Percentiles rank a stretch among this genome's conserved stretches.
Evolutionary conservation across 2,888 invertebrate species (phyloP).

Genomic region (Dermolepida albohirtum): DNA sequence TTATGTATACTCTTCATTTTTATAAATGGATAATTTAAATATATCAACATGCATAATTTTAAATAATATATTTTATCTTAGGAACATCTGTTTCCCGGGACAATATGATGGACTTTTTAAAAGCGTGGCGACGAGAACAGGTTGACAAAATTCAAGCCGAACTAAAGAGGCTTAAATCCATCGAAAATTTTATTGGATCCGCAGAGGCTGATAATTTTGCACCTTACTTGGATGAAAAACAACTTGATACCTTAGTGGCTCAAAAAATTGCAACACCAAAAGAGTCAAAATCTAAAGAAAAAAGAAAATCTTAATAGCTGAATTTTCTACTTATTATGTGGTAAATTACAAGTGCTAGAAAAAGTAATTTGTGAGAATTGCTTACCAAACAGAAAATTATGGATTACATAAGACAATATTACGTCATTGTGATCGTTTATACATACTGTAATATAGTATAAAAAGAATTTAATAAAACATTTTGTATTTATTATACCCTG

Average conservation of each 20-base stretch:
- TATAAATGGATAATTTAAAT: background rate
- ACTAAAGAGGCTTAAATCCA: slow-evolving; percentile 57
- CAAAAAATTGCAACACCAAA: slow-evolving; percentile 20
- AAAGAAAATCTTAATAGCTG: slow-evolving; percentile 4
- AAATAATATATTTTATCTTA: slow-evolving; percentile 16
- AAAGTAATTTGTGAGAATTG: no score
- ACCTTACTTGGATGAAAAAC: slow-evolving; percentile 43
- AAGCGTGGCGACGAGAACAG: slow-evolving; percentile 59
- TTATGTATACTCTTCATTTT: slow-evolving; percentile 1
- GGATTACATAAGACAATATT: no score
- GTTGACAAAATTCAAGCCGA: slow-evolving; percentile 59
- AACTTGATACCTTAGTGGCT: slow-evolving; percentile 37
- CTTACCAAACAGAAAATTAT: no score
- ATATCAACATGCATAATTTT: background rate
- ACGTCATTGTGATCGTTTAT: no score
- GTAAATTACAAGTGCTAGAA: no score
- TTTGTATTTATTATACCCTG: no score
- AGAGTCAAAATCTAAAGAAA: slow-evolving; percentile 2
- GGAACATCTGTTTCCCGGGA: slow-evolving; percentile 53
- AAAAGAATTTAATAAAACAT: no score
- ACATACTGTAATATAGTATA: no score
- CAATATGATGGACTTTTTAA: slow-evolving; percentile 56
- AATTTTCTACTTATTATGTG: background rate
- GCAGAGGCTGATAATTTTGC: slow-evolving; percentile 52
- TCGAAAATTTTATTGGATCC: slow-evolving; percentile 58